Evolutionary conservation across 2,797 vertebrate species (phyloP).

Genomic region (Lepilemur ruficaudatus): DNA sequence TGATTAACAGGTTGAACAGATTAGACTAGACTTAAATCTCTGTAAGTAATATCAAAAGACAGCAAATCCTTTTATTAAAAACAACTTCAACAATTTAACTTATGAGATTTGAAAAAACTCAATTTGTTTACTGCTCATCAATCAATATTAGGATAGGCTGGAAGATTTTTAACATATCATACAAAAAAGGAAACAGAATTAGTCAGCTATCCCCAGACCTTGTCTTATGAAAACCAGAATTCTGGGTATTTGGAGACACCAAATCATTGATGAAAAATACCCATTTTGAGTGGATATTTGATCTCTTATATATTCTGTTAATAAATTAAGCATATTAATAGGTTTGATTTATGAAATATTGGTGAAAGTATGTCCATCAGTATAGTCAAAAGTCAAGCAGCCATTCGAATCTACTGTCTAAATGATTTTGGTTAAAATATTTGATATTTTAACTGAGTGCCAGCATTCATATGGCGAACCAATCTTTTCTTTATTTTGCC

Average conservation of each 20-base stretch:
- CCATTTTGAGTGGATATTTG: neutral
- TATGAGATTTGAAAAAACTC: conserved; percentile 16
- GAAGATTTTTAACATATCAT: neutral
- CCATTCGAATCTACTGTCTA: neutral
- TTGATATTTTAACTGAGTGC: neutral
- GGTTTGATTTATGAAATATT: neutral
- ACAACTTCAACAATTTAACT: neutral
- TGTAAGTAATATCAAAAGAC: conserved; percentile 1
- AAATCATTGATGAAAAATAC: neutral
- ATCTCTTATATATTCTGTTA: neutral
- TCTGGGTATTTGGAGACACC: neutral
- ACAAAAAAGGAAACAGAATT: neutral
- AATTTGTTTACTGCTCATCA: neutral
- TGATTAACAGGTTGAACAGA: conserved; percentile 26
- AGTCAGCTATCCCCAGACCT: neutral
- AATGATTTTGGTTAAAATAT: conserved; percentile 3
- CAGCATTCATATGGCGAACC: neutral
- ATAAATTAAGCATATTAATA: neutral
- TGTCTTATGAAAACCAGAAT: neutral
- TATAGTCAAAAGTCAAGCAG: neutral
- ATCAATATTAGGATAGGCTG: neutral
- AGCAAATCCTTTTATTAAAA: conserved; percentile 60
- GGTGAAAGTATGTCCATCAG: neutral
- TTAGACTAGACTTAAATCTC: conserved; percentile 8
- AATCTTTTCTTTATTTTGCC: neutral